Evolutionary conservation across 2,113 vertebrate genomes (phyloP).

Genomic region (Syngnathus floridae): DNA sequence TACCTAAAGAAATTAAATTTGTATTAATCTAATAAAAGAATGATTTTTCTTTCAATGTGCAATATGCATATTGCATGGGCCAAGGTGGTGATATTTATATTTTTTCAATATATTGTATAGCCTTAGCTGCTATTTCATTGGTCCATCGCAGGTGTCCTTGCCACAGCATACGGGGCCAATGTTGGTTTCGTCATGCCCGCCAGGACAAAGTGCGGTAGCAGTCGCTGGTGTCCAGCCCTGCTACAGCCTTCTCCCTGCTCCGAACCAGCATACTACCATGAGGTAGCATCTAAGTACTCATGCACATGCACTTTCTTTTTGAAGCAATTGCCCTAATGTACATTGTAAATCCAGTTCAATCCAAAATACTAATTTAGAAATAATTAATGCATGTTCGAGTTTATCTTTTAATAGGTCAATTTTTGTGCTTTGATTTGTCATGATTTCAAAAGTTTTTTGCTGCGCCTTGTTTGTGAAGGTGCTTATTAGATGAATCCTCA

Average conservation of each 20-base stretch:
- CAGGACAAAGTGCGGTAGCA: constrained; percentile 80
- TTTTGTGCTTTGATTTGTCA: constrained; percentile 6
- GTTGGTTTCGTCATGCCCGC: constrained; percentile 81
- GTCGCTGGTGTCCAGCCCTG: constrained; percentile 87
- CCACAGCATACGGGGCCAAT: constrained; percentile 89
- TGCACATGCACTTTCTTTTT: not conserved
- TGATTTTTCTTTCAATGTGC: too few species aligned
- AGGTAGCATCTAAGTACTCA: constrained; percentile 67
- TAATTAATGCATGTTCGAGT: constrained; percentile 12
- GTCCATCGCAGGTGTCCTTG: constrained; percentile 77
- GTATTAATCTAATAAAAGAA: too few species aligned
- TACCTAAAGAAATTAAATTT: too few species aligned
- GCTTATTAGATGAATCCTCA: constrained; percentile 37
- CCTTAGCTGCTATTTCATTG: not conserved
- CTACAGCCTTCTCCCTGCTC: constrained; percentile 87
- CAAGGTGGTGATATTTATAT: too few species aligned
- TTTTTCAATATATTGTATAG: not conserved
- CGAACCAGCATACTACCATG: constrained; percentile 87
- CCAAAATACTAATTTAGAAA: not conserved
- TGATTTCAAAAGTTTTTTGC: not conserved
- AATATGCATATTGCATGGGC: too few species aligned
- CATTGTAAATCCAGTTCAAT: not conserved
- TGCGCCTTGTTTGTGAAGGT: constrained; percentile 16
- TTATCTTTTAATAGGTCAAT: not conserved
- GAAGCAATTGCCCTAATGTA: not conserved